Conservation (phyloP, 2,888 invertebrate genomes). For the Lasioglossum villosulum region DNA sequence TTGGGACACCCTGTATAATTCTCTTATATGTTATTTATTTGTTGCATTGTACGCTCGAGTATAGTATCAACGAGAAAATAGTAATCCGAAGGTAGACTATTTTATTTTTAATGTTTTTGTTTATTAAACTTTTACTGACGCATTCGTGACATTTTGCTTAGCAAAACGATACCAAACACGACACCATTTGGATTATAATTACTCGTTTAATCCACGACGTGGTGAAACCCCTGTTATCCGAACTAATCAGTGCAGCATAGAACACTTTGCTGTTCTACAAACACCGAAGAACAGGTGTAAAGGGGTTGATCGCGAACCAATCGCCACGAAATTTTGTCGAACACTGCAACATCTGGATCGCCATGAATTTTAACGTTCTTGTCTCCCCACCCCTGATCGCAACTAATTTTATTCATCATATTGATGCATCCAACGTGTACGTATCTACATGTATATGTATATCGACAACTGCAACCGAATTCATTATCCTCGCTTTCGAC, state of each 20-base stretch:
- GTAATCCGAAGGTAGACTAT: not conserved
- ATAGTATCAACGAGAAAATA: not conserved
- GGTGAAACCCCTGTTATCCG: not conserved
- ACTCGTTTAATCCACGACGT: not conserved
- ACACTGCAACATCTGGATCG: not conserved
- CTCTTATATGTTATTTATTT: not conserved
- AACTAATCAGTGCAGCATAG: not conserved
- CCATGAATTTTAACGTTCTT: constrained; percentile 20
- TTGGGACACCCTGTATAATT: no score
- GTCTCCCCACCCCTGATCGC: constrained; percentile 13
- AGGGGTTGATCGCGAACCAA: not conserved
- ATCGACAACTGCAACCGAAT: constrained; percentile 28
- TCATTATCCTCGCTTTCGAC: constrained; percentile 19
- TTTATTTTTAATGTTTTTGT: not conserved
- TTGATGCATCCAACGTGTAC: constrained; percentile 21
- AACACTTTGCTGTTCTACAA: not conserved
- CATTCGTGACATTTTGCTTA: not conserved
- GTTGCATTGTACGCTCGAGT: not conserved
- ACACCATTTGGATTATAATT: not conserved
- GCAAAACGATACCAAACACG: not conserved
- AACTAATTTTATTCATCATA: constrained; percentile 42
- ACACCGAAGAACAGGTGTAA: not conserved
- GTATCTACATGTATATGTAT: not conserved
- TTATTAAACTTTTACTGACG: no score
- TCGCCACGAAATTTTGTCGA: not conserved